Evolutionary conservation across 2,113 vertebrate species (phyloP).

Genomic region (Brachirus orientalis): DNA sequence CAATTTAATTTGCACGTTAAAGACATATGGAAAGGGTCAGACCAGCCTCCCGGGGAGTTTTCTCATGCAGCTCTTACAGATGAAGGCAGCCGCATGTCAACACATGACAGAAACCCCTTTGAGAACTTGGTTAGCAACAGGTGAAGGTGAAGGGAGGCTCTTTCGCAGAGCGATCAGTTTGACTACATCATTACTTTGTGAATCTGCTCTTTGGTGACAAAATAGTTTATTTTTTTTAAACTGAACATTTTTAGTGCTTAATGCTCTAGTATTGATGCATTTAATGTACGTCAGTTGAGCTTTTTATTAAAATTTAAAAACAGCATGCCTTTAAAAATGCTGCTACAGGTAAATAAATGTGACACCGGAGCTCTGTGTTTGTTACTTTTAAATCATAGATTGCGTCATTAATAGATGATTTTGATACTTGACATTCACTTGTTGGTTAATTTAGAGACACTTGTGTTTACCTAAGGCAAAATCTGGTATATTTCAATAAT

Average conservation of each 20-base stretch:
- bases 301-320: not conserved
- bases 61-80: constrained; percentile 53
- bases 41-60: constrained; percentile 61
- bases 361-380: not conserved
- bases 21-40: constrained; percentile 63
- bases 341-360: not conserved
- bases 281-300: not conserved
- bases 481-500: constrained; percentile 1
- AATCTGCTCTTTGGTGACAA: constrained; percentile 7
- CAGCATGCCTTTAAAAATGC: not conserved
- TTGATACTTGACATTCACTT: not conserved
- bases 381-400: too few species aligned
- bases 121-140: constrained; percentile 68
- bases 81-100: constrained; percentile 67
- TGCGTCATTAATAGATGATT: not conserved
- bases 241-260: not conserved
- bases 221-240: not conserved
- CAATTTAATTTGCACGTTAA: constrained; percentile 61
- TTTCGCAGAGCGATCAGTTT: constrained; percentile 57
- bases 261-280: not conserved
- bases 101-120: constrained; percentile 56
- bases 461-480: not conserved
- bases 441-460: not conserved
- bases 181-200: constrained; percentile 42
- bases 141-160: constrained; percentile 72